phyloP scores from a whole-genome alignment of 1,140 invertebrate genomes.

The Penaeus vannamei region DNA sequence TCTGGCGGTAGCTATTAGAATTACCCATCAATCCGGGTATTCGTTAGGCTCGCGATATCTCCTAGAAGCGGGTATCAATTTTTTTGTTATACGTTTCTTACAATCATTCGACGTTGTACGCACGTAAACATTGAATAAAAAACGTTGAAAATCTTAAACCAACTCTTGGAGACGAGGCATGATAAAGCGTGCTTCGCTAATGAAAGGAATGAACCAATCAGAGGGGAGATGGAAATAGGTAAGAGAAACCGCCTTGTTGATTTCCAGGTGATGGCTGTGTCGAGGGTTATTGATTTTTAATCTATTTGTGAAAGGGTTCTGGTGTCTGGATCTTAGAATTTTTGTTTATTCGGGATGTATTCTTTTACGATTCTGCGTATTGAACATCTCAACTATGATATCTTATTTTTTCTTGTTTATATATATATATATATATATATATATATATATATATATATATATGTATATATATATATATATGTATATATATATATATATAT shows the following conservation, averaged over 20 bases:
- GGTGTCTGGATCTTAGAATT: neutral
- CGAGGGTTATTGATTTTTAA: constrained; percentile 53
- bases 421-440: too few species aligned
- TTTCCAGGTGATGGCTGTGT: constrained; percentile 43
- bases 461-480: too few species aligned
- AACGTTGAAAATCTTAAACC: too few species aligned
- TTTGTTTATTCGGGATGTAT: too few species aligned
- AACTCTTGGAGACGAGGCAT: too few species aligned
- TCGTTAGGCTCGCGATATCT: neutral
- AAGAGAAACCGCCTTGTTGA: constrained; percentile 54
- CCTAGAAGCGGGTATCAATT: neutral
- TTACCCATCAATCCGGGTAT: constrained; percentile 42
- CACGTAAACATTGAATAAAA: too few species aligned
- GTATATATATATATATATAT: too few species aligned
- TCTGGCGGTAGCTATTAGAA: constrained; percentile 48
- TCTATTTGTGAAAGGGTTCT: constrained; percentile 40
- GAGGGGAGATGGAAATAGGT: constrained; percentile 47
- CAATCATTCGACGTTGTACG: too few species aligned
- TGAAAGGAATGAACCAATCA: constrained; percentile 57
- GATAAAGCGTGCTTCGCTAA: constrained; percentile 39
- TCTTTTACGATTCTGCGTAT: neutral
- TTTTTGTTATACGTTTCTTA: neutral
- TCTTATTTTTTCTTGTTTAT: neutral
- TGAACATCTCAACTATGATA: too few species aligned
- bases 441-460: too few species aligned